Conservation (phyloP, 2,113 vertebrate genomes). For the Cranoglanis bouderius region DNA sequence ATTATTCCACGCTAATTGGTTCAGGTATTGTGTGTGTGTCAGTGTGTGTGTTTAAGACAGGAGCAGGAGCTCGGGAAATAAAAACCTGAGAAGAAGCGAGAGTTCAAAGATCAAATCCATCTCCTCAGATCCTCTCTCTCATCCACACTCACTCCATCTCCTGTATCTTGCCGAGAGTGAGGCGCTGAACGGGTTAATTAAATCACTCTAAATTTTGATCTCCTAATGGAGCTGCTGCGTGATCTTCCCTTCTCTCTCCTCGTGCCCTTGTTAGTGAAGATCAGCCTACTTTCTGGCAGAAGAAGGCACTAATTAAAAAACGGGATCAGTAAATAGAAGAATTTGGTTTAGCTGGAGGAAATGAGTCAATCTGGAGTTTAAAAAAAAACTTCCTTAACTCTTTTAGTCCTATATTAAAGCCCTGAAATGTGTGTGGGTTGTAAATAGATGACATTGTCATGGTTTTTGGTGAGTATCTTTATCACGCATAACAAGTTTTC, state of each 20-base stretch:
- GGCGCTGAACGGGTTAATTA: neutral
- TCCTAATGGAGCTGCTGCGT: neutral
- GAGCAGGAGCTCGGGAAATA: constrained; percentile 40
- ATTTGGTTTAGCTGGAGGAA: neutral
- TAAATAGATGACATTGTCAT: neutral
- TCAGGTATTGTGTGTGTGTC: constrained; percentile 19
- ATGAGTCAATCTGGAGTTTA: neutral
- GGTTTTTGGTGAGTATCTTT: neutral
- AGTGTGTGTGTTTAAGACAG: neutral
- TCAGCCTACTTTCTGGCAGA: constrained; percentile 30
- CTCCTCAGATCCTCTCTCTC: neutral
- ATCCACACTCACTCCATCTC: neutral
- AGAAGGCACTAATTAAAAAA: constrained; percentile 37
- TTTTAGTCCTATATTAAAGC: neutral
- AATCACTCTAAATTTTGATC: neutral
- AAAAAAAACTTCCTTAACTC: neutral
- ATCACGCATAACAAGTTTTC: neutral
- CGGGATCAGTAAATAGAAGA: neutral
- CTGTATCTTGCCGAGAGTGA: neutral
- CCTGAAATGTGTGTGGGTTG: neutral
- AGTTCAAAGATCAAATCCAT: neutral
- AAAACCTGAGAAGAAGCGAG: neutral
- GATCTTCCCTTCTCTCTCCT: constrained; percentile 10
- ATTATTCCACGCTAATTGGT: constrained; percentile 48
- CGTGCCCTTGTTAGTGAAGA: constrained; percentile 15